These are phyloP conservation scores for Lepeophtheirus salmonis DNA, from an alignment of 1,140 invertebrate species.

Conservation along the genomic window DNA sequence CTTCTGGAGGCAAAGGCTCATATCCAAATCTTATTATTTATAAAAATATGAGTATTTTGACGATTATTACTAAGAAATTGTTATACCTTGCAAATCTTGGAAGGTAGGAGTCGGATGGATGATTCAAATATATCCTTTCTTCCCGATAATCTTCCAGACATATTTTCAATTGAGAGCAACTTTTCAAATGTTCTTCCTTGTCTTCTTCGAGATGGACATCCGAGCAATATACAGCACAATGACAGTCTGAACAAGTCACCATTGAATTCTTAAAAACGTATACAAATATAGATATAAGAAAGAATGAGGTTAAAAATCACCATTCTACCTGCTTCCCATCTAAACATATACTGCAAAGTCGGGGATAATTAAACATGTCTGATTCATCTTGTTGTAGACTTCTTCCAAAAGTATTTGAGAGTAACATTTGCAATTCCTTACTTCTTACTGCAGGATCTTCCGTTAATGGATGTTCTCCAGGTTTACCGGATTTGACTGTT, in stretches of 20 bases:
- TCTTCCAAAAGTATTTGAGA: neutral
- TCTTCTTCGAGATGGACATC: slow-evolving; percentile 1
- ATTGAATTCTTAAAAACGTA: neutral
- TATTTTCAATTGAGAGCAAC: neutral
- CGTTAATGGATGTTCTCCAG: slow-evolving; percentile 4
- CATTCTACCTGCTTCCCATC: slow-evolving; percentile 2
- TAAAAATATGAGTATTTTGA: too few species aligned
- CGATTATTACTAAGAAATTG: too few species aligned
- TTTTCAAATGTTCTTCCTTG: slow-evolving; percentile 7
- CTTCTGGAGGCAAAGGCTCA: neutral
- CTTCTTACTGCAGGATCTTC: neutral
- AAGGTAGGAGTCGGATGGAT: neutral
- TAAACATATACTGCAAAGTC: slow-evolving; percentile 4
- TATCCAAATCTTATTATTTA: neutral
- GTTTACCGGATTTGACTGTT: neutral
- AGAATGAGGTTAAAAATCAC: neutral
- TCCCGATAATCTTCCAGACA: slow-evolving; percentile 5
- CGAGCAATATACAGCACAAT: slow-evolving; percentile 12
- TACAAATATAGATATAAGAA: neutral
- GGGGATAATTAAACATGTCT: slow-evolving; percentile 8
- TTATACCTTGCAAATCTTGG: neutral
- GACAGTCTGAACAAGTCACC: neutral
- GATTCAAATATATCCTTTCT: slow-evolving; percentile 3
- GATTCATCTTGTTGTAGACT: slow-evolving; percentile 1
- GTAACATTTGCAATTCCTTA: neutral